Evolutionary conservation across 2,113 vertebrate species (phyloP), one percentile per base, ranked within the genome.

Genomic region (Mugil cephalus): DNA sequence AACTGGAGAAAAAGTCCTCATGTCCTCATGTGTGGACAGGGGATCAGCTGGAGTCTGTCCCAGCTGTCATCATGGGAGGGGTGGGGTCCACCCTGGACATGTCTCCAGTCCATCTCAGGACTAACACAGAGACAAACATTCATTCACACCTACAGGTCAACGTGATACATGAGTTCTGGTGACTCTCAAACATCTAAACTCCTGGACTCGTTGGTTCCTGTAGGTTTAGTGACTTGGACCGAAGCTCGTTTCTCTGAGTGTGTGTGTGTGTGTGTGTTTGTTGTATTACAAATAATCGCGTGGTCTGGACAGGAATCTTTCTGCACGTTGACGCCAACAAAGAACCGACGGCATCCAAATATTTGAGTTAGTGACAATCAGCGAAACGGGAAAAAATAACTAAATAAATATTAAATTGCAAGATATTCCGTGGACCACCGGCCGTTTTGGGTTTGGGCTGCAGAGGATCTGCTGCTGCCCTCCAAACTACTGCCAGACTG

Each of bases 401-500:
- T 8, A 36, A n/a, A 14, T 21, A 10, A 5, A 13, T 13, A 5
- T 34, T 8, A 48, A 4, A 11, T 4, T n/a, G 10, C 8, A 0
- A 38, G 21, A 55, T 36, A 18, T 19, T 52, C 82, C 17, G 17
- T 62, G 74, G 66, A 72, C 18, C 36, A 10, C 6, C 38, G 12
- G 48, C 17, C 15, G n/a, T n/a, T n/a, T n/a, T n/a, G n/a, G 18
- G n/a, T 50, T 68, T 50, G 47, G 63, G 40, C 63, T 19, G 43
- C 6, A 43, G 46, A 55, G 47, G 54, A 51, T 64, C 50, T 6
- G 66, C 59, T 38, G 50, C 69, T 53, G 77, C 48, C 50, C 50
- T 70, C 48, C 77, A 51, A 54, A 77, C 48, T 52, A 48, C 60
- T n/a, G 58, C 12, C 79, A 70, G 53, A 73, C 66, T 80, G 69